phyloP scores from a whole-genome alignment of 2,797 vertebrate genomes.

The Gymnocypris eckloni region DNA sequence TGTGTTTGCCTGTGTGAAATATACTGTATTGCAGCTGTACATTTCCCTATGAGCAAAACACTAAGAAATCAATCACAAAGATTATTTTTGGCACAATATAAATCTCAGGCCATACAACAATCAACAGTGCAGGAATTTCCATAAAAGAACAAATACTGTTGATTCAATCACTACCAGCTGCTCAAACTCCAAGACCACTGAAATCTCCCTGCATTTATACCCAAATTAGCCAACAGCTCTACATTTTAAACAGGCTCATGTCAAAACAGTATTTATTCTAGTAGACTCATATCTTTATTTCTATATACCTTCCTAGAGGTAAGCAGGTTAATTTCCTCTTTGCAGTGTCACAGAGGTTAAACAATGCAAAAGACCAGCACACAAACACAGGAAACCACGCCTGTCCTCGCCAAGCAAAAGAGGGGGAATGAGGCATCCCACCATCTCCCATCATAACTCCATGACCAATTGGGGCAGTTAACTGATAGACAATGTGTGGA shows the following conservation, averaged over 20 bases:
- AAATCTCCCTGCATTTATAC: background rate
- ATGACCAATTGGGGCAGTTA: conserved; percentile 18
- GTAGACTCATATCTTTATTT: background rate
- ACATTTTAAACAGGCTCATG: background rate
- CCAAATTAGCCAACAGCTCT: background rate
- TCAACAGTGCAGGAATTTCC: background rate
- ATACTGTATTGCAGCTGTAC: background rate
- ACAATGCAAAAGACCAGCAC: conserved; percentile 78
- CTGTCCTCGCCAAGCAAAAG: conserved; percentile 64
- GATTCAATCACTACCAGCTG: background rate
- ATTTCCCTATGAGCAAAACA: conserved; percentile 2
- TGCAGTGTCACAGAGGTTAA: conserved; percentile 73
- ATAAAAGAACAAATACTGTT: background rate
- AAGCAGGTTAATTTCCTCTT: conserved; percentile 70
- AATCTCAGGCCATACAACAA: background rate
- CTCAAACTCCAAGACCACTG: background rate
- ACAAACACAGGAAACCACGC: conserved; percentile 84
- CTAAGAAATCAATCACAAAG: background rate
- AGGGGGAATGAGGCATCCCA: conserved; percentile 38
- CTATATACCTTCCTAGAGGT: conserved; percentile 20
- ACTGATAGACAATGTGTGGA: conserved; percentile 5
- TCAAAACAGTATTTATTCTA: background rate
- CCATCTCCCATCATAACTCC: conserved; percentile 23
- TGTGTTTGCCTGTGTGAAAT: conserved; percentile 12
- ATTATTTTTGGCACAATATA: background rate